Percentiles rank a stretch among this genome's conserved stretches.
These are phyloP conservation scores for Halictus ligatus DNA, from an alignment of 2,888 invertebrate genomes.

Conservation along the genomic window DNA sequence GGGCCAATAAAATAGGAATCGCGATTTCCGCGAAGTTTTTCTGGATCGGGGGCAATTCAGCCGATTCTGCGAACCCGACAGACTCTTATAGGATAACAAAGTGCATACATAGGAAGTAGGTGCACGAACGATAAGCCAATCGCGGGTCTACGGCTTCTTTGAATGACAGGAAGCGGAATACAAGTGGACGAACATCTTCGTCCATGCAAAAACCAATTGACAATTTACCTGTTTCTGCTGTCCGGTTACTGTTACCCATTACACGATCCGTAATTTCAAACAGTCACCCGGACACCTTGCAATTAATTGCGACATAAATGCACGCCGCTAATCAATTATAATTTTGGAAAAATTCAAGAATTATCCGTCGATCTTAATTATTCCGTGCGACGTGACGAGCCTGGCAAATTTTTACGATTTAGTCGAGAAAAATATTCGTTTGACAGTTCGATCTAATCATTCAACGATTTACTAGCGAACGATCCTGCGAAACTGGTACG, in stretches of 20 bases:
- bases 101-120: slow-evolving; percentile 9
- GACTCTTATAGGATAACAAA: slow-evolving; percentile 23
- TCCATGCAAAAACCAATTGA: background rate
- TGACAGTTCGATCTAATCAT: background rate
- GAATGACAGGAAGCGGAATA: slow-evolving; percentile 50
- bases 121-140: slow-evolving; percentile 53
- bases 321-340: background rate
- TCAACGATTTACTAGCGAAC: background rate
- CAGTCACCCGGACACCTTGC: background rate
- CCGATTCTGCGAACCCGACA: background rate
- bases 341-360: too few relatives aligned
- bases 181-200: slow-evolving; percentile 40
- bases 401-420: background rate
- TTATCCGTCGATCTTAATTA: background rate
- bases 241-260: background rate
- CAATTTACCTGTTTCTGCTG: background rate
- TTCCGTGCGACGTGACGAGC: background rate
- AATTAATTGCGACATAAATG: background rate
- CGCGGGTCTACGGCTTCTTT: slow-evolving; percentile 42
- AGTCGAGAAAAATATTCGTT: background rate
- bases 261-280: background rate
- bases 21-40: background rate
- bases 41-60: background rate
- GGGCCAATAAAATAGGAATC: background rate
- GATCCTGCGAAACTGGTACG: background rate